Percentiles rank a stretch among this genome's conserved stretches.
Conservation (phyloP, 2,113 vertebrate species). For the Otis tarda region DNA sequence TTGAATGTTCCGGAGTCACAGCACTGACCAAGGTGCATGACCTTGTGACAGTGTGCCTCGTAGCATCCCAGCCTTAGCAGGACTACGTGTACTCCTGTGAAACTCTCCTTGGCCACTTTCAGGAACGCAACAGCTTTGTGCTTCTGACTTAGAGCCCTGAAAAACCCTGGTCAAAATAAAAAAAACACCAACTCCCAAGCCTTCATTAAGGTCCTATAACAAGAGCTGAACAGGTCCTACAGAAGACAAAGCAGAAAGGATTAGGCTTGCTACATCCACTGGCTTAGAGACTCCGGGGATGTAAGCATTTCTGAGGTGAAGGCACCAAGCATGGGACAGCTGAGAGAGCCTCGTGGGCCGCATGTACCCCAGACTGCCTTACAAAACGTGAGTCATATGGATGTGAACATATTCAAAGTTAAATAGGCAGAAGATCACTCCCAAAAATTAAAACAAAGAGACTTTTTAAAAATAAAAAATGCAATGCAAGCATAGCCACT, state of each 20-base stretch:
- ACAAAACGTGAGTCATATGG: accelerated
- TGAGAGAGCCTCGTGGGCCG: not conserved
- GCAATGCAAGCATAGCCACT: accelerated
- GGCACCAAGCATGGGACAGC: not conserved
- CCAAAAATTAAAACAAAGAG: not conserved
- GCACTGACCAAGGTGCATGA: accelerated
- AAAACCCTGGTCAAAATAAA: not conserved
- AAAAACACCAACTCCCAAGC: not conserved
- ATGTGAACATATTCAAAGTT: not conserved
- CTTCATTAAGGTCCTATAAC: not conserved
- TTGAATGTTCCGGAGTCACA: not conserved
- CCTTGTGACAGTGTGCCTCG: not conserved
- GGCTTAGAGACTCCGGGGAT: not conserved
- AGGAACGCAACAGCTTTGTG: not conserved
- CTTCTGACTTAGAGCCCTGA: not conserved
- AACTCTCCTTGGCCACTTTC: not conserved
- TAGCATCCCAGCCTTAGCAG: not conserved
- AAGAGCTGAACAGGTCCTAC: not conserved
- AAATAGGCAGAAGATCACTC: not conserved
- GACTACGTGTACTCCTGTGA: not conserved
- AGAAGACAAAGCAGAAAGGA: not conserved
- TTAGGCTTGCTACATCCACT: too few species aligned
- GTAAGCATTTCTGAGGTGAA: not conserved
- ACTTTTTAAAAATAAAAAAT: not conserved
- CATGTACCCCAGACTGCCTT: not conserved